These are phyloP conservation scores for Channa striata DNA, from an alignment of 2,797 vertebrate genomes.

Conservation along the genomic window DNA sequence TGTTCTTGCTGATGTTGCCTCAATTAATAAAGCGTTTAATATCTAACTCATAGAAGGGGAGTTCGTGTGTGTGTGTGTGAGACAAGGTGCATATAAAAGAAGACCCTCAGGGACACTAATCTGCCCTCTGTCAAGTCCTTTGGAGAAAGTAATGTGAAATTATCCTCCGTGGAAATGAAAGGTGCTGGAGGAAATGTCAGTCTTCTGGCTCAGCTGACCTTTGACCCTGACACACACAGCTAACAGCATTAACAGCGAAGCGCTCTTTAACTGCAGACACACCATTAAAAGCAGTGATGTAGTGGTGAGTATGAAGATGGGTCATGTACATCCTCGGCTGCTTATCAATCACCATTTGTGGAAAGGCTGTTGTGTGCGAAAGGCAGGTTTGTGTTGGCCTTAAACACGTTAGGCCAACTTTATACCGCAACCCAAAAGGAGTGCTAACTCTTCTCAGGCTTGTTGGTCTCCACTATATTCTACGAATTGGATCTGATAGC, in stretches of 20 bases:
- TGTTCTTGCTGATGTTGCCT: not conserved
- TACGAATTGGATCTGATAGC: no score
- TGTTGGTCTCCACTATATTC: no score
- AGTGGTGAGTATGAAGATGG: not conserved
- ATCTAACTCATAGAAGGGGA: not conserved
- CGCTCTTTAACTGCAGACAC: conserved; percentile 19
- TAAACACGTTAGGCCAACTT: no score
- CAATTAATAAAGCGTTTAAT: conserved; percentile 27
- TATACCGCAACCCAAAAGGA: no score
- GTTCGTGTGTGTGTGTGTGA: conserved; percentile 9
- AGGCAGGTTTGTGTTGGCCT: no score
- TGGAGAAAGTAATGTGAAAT: conserved; percentile 40
- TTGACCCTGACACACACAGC: conserved; percentile 11
- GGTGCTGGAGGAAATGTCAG: not conserved
- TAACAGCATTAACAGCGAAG: not conserved
- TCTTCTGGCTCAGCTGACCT: conserved; percentile 29
- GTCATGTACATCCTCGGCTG: not conserved
- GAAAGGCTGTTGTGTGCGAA: no score
- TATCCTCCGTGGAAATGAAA: conserved; percentile 50
- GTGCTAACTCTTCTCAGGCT: no score
- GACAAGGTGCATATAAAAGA: conserved; percentile 22
- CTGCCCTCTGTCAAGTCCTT: conserved; percentile 36
- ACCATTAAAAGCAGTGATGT: not conserved
- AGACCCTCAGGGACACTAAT: conserved; percentile 34
- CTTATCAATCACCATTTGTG: no score